Evolutionary conservation across 2,888 invertebrate species (phyloP).

Genomic region (Trichogramma dendrolimi): DNA sequence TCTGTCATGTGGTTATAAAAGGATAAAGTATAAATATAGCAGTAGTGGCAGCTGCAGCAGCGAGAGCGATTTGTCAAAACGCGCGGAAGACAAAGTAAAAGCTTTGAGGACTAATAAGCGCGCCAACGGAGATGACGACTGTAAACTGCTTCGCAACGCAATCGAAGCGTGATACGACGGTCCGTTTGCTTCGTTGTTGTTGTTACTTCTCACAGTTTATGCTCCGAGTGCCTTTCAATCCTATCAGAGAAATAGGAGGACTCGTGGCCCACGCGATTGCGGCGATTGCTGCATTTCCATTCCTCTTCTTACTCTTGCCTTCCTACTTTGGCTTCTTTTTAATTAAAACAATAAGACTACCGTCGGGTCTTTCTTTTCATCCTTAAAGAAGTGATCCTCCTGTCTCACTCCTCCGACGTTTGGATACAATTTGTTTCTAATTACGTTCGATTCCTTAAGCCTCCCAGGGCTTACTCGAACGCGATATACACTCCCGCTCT

Average conservation of each 20-base stretch:
- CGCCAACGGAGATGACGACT: slow-evolving; percentile 39
- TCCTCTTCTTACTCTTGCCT: slow-evolving; percentile 32
- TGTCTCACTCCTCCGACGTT: slow-evolving; percentile 11
- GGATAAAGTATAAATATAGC: neutral
- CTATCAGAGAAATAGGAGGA: slow-evolving; percentile 44
- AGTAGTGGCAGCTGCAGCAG: slow-evolving; percentile 3
- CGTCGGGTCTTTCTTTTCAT: slow-evolving; percentile 30
- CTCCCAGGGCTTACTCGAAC: slow-evolving; percentile 23
- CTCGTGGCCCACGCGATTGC: slow-evolving; percentile 34
- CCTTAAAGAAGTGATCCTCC: slow-evolving; percentile 30
- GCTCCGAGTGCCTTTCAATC: slow-evolving; percentile 48
- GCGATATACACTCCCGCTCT: slow-evolving; percentile 13
- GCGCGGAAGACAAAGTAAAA: slow-evolving; percentile 38
- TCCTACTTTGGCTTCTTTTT: slow-evolving; percentile 34
- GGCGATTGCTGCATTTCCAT: slow-evolving; percentile 30
- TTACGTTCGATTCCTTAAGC: slow-evolving; percentile 51
- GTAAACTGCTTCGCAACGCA: slow-evolving; percentile 36
- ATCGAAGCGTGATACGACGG: slow-evolving; percentile 45
- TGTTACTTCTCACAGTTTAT: slow-evolving; percentile 40
- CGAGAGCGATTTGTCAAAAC: slow-evolving; percentile 34
- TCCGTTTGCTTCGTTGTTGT: slow-evolving; percentile 48
- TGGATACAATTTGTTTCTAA: slow-evolving; percentile 50
- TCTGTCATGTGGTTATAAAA: slow-evolving; percentile 9
- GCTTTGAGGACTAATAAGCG: slow-evolving; percentile 43
- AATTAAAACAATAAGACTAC: slow-evolving; percentile 50